Conservation (phyloP, 2,888 invertebrate species). For the Drosophila anomelani region DNA sequence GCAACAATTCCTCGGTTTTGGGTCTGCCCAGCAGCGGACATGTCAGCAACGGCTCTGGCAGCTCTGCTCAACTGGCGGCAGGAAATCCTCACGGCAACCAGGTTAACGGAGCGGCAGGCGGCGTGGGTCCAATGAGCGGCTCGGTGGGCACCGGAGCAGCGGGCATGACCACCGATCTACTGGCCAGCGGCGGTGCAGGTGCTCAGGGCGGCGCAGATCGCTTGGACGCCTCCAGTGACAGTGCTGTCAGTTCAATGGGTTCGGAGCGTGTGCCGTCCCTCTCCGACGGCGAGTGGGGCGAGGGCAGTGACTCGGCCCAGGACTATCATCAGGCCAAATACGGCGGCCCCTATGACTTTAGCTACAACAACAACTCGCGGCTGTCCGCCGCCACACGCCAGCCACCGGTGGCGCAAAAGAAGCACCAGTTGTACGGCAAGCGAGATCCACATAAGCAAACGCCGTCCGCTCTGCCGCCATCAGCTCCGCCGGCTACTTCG, state of each 20-base stretch:
- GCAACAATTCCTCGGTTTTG: slow-evolving; percentile 84
- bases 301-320: slow-evolving; percentile 93
- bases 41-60: slow-evolving; percentile 68
- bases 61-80: slow-evolving; percentile 57
- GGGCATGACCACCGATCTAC: slow-evolving; percentile 81
- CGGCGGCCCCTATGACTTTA: slow-evolving; percentile 88
- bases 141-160: slow-evolving; percentile 63
- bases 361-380: slow-evolving; percentile 85
- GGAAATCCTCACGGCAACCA: slow-evolving; percentile 61
- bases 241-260: slow-evolving; percentile 96
- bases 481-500: slow-evolving; percentile 57
- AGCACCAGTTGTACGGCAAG: slow-evolving; percentile 96
- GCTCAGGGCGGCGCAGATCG: slow-evolving; percentile 87
- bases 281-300: slow-evolving; percentile 96
- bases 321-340: slow-evolving; percentile 88
- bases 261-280: slow-evolving; percentile 95
- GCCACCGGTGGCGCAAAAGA: slow-evolving; percentile 92
- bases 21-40: slow-evolving; percentile 78
- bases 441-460: slow-evolving; percentile 90
- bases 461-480: slow-evolving; percentile 58
- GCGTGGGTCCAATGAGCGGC: slow-evolving; percentile 65
- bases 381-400: slow-evolving; percentile 86
- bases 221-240: slow-evolving; percentile 94
- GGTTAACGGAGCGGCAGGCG: slow-evolving; percentile 50
- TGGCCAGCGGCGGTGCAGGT: slow-evolving; percentile 66